These are phyloP conservation scores for Cryptotis parvus DNA, from an alignment of 2,113 vertebrate species.

Conservation along the genomic window DNA sequence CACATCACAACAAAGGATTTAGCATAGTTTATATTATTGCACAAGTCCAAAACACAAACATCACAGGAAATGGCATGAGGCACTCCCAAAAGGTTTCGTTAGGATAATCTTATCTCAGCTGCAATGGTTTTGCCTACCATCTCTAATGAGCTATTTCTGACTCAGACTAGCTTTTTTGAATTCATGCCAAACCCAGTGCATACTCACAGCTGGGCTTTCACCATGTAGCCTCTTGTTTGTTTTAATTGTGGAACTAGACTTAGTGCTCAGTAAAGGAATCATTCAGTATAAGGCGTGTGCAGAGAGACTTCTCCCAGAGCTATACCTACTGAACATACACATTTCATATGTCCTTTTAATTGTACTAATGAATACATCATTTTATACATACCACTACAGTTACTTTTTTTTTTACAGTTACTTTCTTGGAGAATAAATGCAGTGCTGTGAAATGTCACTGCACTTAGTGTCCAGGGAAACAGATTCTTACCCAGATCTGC, in stretches of 20 bases:
- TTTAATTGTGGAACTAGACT: background rate
- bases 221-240: slow-evolving; percentile 12
- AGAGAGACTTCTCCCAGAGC: background rate
- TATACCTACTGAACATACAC: background rate
- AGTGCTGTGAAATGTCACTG: background rate
- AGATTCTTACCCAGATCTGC: background rate
- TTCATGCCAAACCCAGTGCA: background rate
- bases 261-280: background rate
- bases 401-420: background rate
- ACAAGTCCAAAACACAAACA: slow-evolving; percentile 37
- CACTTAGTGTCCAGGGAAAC: background rate
- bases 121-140: background rate
- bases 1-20: slow-evolving; percentile 8
- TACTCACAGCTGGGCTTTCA: background rate
- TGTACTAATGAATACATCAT: background rate
- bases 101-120: slow-evolving; percentile 38
- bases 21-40: slow-evolving; percentile 8
- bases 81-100: slow-evolving; percentile 45
- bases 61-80: slow-evolving; percentile 38
- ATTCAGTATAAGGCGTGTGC: background rate
- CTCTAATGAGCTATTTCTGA: slow-evolving; percentile 34
- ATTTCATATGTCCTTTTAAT: slow-evolving; percentile 24
- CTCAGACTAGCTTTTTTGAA: slow-evolving; percentile 42
- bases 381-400: background rate
- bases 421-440: background rate